Base-by-base conservation (phyloP, 1,140 invertebrate species). In the Drosophila quadrilineata region DNA sequence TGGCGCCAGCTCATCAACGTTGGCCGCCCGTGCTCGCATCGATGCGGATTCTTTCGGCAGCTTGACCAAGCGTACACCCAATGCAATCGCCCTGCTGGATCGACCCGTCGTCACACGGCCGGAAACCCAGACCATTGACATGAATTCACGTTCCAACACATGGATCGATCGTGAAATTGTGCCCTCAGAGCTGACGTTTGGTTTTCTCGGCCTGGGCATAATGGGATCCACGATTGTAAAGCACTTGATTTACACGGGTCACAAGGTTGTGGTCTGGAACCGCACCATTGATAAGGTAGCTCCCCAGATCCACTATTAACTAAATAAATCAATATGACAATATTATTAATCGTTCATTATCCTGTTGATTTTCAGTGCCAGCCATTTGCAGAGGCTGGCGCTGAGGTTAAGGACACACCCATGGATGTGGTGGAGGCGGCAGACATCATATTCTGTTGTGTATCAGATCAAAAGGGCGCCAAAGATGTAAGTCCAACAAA, bases 211-310 rank as follows among this genome's bases (percentile, higher is more conserved):
- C 0, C 92, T 99, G 5, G 97, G 98, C 31, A 97, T 97, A 74
- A 99, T 99, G 95, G 98, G 98, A n/a, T 94, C 95, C 35, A 96
- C 96, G 12, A 97, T 99, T 82, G 97, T 99, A 0, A 98, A 97
- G 91, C 98, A 98, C 90, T 91, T 99, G 12, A 93, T 99, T 66
- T 96, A 96, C 88, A 97, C 97, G 40, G 97, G 97, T 4, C 98
- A 99, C 90, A 94, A 95, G 84, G 96, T 99, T 6, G 94, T 96
- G 69, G 94, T 99, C 26, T 99, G 98, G 97, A 99, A 98, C 91
- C 93, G 97, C 75, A 96, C 96, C 62, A 92, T 94, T 22, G 93
- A 95, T 52, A 99, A 98, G 95, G 97, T 98, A 92, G 93, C 46
- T 19, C 0, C 0, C 1, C 5, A n/a, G n/a, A n/a, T n/a, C n/a